Evolutionary conservation across 1,140 invertebrate genomes (phyloP), one percentile per base, ranked within the genome.

Genomic region (Aphis craccivora): DNA sequence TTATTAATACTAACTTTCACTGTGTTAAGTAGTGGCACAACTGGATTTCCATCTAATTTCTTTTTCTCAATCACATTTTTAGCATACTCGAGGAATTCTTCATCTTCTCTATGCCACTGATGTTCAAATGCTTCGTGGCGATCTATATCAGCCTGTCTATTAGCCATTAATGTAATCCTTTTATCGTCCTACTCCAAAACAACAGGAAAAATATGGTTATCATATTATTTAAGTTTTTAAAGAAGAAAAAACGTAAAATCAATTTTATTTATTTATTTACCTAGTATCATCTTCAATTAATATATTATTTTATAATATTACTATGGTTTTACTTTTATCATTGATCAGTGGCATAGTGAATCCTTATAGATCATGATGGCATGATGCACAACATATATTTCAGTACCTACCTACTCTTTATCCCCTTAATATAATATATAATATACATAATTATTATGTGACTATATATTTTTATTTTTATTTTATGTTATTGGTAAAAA

Each of bases 61-160:
- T 83, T 84, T 30, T 86, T 40, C 18, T 93, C 48, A 14, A 86
- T 93, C 6, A 53, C 35, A 11, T 83, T 86, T 40, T 7, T 37
- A 0, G 91, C 35, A 84, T 86, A 93, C 22, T n/a, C 9, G 22
- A 93, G 40, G n/a, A 93, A 93, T 84, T 93, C 45, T 37, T 93
- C 25, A 23, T 93, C 81, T 55, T 84, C 81, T 55, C 14, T 30
- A 0, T 84, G 67, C 76, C 91, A 93, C 8, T 51, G 35, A 0
- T 1, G 76, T 55, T 93, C 81, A 84, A 84, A 93, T 14, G 48
- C 48, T 51, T 25, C 2, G 22, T 81, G 35, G 11, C 91, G 91
- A 51, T 93, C 11, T 40, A 93, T 55, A 30, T 93, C 91, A 40
- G 20, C 81, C 23, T 84, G 76, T 83, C 14, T 92, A 14, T 93